Base-by-base conservation (phyloP, 2,113 vertebrate genomes). In the Antigone vipio region DNA sequence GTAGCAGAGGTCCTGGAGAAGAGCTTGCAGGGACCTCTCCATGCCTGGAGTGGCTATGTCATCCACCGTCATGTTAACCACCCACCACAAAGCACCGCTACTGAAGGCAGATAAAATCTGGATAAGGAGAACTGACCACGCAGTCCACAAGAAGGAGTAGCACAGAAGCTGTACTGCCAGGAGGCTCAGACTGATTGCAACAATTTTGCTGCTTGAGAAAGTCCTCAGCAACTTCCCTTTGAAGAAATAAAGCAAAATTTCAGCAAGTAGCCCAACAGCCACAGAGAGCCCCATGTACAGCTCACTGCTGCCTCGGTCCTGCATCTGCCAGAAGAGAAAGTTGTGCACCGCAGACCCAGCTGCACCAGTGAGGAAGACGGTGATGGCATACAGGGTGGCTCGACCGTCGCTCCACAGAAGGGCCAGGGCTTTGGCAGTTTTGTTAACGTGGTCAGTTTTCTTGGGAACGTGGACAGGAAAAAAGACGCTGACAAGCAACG, bases 261-360 rank as follows among this genome's bases (percentile, higher is more conserved):
- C 98, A 2, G 98, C 98, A 35, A 99, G 85, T 17, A 98, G 96
- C 29, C 97, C 96, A 15, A 98, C 20, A 4, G 98, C 91, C 3
- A 99, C 96, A 0, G 97, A 96, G 42, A 98, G 62, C 7, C 98
- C 99, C 99, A 99, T 98, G 94, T 98, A 98, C 56, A 99, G 96
- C 95, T 99, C 98, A 1, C 76, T 86, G 90, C 99, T 97, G 56
- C 98, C 98, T 1, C 75, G 95, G 83, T 99, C 99, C 95, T 99
- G 87, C 99, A 99, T 99, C 96, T 98, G 98, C 99, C 99, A 99
- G 77, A 99, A 98, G 9, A 99, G 98, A 69, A 99, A 99, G 97
- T 99, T 98, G 26, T 98, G 98, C 44, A 97, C 95, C 0, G 95
- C 47, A 1, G 99, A 98, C 38, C 81, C 24, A 4, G 97, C 95